These are phyloP conservation scores for Zelleria hepariella DNA, from an alignment of 2,888 invertebrate genomes.

Conservation along the genomic window DNA sequence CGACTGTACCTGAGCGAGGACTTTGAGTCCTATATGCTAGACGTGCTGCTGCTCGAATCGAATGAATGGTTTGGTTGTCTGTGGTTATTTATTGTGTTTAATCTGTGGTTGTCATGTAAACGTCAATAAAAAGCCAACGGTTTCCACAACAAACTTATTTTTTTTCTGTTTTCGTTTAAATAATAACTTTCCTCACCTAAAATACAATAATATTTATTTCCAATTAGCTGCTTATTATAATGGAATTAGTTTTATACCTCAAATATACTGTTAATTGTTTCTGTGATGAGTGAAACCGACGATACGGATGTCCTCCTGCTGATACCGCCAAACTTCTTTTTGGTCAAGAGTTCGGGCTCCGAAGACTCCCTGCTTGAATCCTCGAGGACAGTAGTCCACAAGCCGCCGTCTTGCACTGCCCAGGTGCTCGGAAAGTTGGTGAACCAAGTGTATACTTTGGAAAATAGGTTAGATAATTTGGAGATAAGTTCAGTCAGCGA, in stretches of 20 bases:
- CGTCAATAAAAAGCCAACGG: too few relatives aligned
- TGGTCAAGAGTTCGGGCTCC: slow-evolving; percentile 73
- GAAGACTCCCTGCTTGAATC: slow-evolving; percentile 60
- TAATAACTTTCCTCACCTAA: background rate
- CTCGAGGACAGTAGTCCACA: slow-evolving; percentile 59
- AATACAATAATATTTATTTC: background rate
- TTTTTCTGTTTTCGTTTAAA: background rate
- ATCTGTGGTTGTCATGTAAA: too few relatives aligned
- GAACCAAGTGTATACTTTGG: slow-evolving; percentile 75
- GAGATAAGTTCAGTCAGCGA: slow-evolving; percentile 42
- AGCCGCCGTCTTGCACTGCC: slow-evolving; percentile 59
- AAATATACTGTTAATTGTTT: background rate
- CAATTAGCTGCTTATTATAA: background rate
- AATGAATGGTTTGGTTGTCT: too few relatives aligned
- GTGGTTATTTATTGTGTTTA: too few relatives aligned
- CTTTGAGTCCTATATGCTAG: too few relatives aligned
- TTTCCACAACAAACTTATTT: too few relatives aligned
- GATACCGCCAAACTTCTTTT: slow-evolving; percentile 83
- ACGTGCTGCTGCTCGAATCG: too few relatives aligned
- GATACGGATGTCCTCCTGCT: slow-evolving; percentile 86
- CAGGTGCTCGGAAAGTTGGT: slow-evolving; percentile 70
- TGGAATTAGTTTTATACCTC: background rate
- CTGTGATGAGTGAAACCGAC: slow-evolving; percentile 74
- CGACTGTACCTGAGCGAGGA: too few relatives aligned
- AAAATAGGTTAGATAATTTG: slow-evolving; percentile 61